A percentile compares a stretch with the other conserved stretches of the same genome.
Evolutionary conservation across 1,140 invertebrate species (phyloP).

Genomic region (Gyrodactylus bullatarudis): DNA sequence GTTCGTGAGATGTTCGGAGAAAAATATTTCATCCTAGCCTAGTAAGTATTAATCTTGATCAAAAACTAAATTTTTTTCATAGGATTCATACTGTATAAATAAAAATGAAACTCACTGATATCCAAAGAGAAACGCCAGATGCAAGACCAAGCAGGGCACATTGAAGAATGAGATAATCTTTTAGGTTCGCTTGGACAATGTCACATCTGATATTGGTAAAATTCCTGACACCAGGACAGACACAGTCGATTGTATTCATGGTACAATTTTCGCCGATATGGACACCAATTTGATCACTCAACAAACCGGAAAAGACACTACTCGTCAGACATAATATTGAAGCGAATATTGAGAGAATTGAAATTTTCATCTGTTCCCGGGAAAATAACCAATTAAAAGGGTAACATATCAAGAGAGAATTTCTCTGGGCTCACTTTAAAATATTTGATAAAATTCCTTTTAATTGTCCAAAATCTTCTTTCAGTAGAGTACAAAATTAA

Average conservation of each 20-base stretch:
- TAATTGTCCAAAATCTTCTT: no score
- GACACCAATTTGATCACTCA: background rate
- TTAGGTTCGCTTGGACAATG: background rate
- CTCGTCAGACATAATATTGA: background rate
- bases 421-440: no score
- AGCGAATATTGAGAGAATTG: background rate
- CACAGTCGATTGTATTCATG: background rate
- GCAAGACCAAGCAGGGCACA: background rate
- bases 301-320: background rate
- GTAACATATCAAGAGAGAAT: no score
- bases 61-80: no score
- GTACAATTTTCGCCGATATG: background rate
- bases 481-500: no score
- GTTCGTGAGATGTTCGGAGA: no score
- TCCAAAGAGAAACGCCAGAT: constrained; percentile 1
- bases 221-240: background rate
- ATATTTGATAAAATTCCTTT: no score
- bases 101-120: background rate
- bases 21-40: no score
- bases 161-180: constrained; percentile 5
- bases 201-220: background rate
- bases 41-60: no score
- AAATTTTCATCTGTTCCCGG: background rate
- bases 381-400: no score
- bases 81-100: no score